Evolutionary conservation across 2,113 vertebrate species (phyloP), one percentile per base, ranked within the genome.

Genomic region (Urocynchramus pylzowi): DNA sequence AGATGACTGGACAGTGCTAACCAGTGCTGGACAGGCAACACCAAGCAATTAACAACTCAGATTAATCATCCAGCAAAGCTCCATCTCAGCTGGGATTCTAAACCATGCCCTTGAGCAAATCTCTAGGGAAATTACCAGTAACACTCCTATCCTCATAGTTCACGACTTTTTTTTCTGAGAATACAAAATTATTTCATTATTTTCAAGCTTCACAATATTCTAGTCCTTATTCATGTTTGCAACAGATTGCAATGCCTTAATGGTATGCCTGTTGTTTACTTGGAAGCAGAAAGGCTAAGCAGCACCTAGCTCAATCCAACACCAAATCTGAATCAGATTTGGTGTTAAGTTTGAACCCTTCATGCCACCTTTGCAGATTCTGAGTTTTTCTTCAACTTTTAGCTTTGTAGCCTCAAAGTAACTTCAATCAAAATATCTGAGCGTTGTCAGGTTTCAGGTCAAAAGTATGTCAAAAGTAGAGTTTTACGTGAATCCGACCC

Each of bases 171-270:
- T 95, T 96, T 95, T 73, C 91, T 86, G 77, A 95, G 45, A 94
- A 61, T 87, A 84, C 56, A 86, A 93, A 84, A 73, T 52, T 3
- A 74, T 75, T 91, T 97, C 59, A 90, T 94, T 95, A 74, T 97
- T 96, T 97, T 96, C 85, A 96, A 52, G 10, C 54, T 94, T 95
- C 84, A 95, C 56, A 50, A 28, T 44, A 37, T 90, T 88, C 67
- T 79, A 54, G 15, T 26, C 4, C 35, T 15, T 82, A 28, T 50
- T 82, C 7, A 1, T 52, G 18, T 52, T 88, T 92, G 47, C 31
- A 59, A 33, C 6, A 68, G 16, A 35, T 44, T 61, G 24, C 24
- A 77, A 53, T 33, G 35, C 17, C 78, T 84, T 60, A 63, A 52
- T 67, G 81, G 60, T 19, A 59, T n/a, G 11, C 6, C 16, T 44